A percentile compares a stretch with the other conserved stretches of the same genome.
phyloP scores from a whole-genome alignment of 2,888 invertebrate genomes.

The Erynnis tages region DNA sequence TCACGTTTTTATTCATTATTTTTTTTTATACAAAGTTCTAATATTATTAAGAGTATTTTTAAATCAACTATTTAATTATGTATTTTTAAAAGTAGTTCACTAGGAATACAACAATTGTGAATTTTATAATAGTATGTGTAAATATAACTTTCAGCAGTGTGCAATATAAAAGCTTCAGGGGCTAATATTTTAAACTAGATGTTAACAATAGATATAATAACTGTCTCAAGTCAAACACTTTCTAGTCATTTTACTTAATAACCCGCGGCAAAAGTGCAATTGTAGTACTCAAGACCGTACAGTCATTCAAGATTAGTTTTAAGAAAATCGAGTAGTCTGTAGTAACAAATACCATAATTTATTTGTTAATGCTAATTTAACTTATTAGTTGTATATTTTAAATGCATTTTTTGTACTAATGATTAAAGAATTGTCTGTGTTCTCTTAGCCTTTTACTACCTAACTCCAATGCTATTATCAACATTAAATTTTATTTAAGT shows the following conservation, averaged over 20 bases:
- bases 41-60: too few relatives aligned
- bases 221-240: background rate
- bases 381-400: slow-evolving; percentile 15
- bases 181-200: slow-evolving; percentile 26
- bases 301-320: too few relatives aligned
- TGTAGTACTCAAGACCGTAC: too few relatives aligned
- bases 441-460: background rate
- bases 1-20: too few relatives aligned
- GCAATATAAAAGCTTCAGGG: slow-evolving; percentile 42
- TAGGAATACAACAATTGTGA: too few relatives aligned
- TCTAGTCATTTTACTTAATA: slow-evolving; percentile 16
- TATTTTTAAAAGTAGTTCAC: too few relatives aligned
- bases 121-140: slow-evolving; percentile 18
- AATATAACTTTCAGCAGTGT: slow-evolving; percentile 33
- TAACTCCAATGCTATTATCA: background rate
- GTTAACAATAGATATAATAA: slow-evolving; percentile 14
- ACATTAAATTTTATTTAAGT: too few relatives aligned
- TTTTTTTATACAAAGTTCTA: too few relatives aligned
- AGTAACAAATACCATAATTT: too few relatives aligned
- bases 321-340: too few relatives aligned
- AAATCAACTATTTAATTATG: too few relatives aligned
- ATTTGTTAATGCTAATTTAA: slow-evolving; percentile 25
- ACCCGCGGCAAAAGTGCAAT: too few relatives aligned
- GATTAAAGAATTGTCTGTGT: background rate
- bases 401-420: slow-evolving; percentile 30